phyloP scores from a whole-genome alignment of 1,140 invertebrate species.

The Papilio helenus region DNA sequence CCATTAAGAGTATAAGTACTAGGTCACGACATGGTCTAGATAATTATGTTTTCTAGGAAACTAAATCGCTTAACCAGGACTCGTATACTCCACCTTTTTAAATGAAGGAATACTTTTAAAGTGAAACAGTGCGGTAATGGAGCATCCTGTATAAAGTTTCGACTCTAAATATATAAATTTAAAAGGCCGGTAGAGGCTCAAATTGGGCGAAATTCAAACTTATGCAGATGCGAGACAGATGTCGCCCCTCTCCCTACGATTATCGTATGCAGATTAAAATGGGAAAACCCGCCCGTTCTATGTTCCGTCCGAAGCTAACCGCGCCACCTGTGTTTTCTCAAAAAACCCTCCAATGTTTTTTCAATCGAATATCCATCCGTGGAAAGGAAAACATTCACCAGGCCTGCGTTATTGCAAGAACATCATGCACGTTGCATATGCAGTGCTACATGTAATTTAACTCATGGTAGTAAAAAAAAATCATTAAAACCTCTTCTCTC shows the following conservation, averaged over 20 bases:
- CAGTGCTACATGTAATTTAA: background rate
- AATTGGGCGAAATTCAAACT: slow-evolving; percentile 74
- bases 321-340: slow-evolving; percentile 47
- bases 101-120: background rate
- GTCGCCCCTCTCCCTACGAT: slow-evolving; percentile 66
- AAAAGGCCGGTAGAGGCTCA: slow-evolving; percentile 63
- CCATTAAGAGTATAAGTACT: background rate
- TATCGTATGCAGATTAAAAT: slow-evolving; percentile 77
- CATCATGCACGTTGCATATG: background rate
- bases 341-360: slow-evolving; percentile 37
- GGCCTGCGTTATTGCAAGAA: background rate
- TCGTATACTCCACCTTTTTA: background rate
- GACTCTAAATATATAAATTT: slow-evolving; percentile 64
- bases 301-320: slow-evolving; percentile 51
- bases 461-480: too few species aligned
- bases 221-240: slow-evolving; percentile 75
- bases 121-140: background rate
- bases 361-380: slow-evolving; percentile 14
- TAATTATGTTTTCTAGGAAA: slow-evolving; percentile 1
- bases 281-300: slow-evolving; percentile 51
- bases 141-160: slow-evolving; percentile 58
- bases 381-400: slow-evolving; percentile 19
- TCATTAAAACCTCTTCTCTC: background rate
- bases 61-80: background rate
- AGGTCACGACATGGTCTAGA: background rate